A percentile compares a stretch with the other conserved stretches of the same genome.
These are phyloP conservation scores for Diorhabda sublineata DNA, from an alignment of 1,140 invertebrate species.

Conservation along the genomic window DNA sequence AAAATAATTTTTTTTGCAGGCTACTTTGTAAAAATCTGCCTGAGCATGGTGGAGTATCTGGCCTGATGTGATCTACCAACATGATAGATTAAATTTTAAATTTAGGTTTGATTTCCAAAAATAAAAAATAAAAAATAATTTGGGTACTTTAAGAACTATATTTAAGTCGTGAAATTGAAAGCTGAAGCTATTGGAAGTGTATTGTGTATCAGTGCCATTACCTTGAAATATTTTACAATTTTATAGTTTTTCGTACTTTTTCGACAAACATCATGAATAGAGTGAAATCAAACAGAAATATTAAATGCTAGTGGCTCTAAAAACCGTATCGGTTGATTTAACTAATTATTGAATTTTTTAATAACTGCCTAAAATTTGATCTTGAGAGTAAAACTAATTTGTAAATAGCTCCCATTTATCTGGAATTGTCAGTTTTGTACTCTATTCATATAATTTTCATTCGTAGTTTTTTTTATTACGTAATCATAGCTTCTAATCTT, in stretches of 20 bases:
- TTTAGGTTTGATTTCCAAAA: conserved; percentile 21
- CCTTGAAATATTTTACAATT: conserved; percentile 31
- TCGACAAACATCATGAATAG: conserved; percentile 30
- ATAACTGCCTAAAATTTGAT: neutral
- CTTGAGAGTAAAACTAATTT: neutral
- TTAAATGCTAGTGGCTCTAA: conserved; percentile 19
- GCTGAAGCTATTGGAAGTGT: conserved; percentile 5
- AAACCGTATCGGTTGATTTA: conserved; percentile 25
- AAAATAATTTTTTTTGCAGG: conserved; percentile 3
- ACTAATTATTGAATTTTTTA: neutral
- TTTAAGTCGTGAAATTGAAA: neutral
- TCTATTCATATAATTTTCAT: neutral
- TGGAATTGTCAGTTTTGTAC: neutral
- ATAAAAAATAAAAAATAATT: conserved; percentile 25
- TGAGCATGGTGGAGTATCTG: conserved; percentile 8
- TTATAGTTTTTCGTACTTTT: conserved; percentile 41
- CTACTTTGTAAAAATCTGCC: conserved; percentile 19
- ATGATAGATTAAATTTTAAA: conserved; percentile 12
- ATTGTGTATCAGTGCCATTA: conserved; percentile 35
- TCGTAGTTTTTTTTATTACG: neutral
- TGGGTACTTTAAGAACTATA: conserved; percentile 20
- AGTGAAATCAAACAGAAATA: conserved; percentile 22
- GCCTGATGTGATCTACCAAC: conserved; percentile 8
- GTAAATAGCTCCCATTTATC: conserved; percentile 1
- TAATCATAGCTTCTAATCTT: too few relatives aligned